These are phyloP conservation scores for Zonotrichia leucophrys DNA, from an alignment of 2,113 vertebrate genomes.

Conservation along the genomic window DNA sequence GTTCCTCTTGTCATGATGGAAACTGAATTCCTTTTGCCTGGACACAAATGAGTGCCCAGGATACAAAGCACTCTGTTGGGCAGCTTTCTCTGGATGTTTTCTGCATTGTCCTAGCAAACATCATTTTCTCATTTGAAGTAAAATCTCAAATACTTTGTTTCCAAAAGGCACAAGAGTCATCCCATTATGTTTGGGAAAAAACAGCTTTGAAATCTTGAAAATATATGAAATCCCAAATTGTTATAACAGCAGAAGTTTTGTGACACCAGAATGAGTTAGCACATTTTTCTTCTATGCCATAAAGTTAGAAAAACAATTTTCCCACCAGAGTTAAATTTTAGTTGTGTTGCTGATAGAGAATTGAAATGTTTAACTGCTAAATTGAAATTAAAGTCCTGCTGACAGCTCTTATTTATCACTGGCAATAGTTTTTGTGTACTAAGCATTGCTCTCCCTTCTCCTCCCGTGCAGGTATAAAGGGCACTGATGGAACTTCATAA, in stretches of 20 bases:
- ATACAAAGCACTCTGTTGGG: rapidly evolving
- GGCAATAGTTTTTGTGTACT: neutral
- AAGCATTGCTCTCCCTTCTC: neutral
- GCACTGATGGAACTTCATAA: neutral
- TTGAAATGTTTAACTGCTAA: neutral
- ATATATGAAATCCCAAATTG: neutral
- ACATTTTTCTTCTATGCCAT: neutral
- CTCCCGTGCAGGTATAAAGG: neutral
- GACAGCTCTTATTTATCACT: neutral
- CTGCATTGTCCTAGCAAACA: neutral
- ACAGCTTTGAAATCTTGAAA: neutral
- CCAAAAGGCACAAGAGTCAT: neutral
- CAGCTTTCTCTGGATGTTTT: neutral
- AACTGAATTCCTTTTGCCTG: neutral
- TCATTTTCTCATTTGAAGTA: neutral
- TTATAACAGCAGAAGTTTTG: neutral
- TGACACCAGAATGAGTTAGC: neutral
- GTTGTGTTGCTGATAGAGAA: neutral
- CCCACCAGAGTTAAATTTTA: neutral
- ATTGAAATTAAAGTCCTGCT: neutral
- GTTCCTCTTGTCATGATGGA: neutral
- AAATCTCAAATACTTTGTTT: neutral
- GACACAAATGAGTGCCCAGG: neutral
- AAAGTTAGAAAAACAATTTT: neutral
- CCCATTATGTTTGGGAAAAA: neutral